Percentiles rank a stretch among this genome's conserved stretches.
These are phyloP conservation scores for Uropsilus gracilis DNA, from an alignment of 2,113 vertebrate genomes.

Conservation along the genomic window DNA sequence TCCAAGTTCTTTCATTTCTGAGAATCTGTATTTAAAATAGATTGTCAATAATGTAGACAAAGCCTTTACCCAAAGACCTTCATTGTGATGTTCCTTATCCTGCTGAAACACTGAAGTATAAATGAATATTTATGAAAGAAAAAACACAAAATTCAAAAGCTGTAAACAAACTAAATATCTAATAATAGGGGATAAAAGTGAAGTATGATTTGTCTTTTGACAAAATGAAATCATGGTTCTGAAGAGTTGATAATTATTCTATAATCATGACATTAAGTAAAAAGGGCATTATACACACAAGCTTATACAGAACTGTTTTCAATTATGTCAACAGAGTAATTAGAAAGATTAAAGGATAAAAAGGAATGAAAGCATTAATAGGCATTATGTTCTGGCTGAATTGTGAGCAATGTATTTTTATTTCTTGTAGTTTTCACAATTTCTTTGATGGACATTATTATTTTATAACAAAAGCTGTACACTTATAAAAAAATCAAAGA, in stretches of 20 bases:
- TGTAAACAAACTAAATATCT: constrained; percentile 19
- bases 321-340: constrained; percentile 21
- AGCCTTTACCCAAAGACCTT: background rate
- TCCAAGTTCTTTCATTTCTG: background rate
- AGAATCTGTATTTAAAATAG: background rate
- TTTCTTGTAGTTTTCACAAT: constrained; percentile 37
- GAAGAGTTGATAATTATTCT: constrained; percentile 29
- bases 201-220: background rate
- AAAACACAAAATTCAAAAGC: background rate
- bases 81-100: background rate
- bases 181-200: background rate
- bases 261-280: background rate
- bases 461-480: constrained; percentile 44
- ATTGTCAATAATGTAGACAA: background rate
- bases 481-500: constrained; percentile 2
- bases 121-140: constrained; percentile 7
- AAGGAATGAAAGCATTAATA: constrained; percentile 4
- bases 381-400: constrained; percentile 15
- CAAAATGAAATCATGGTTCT: constrained; percentile 4
- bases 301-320: constrained; percentile 6
- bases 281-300: constrained; percentile 1
- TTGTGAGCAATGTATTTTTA: constrained; percentile 48
- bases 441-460: constrained; percentile 43
- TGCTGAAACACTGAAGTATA: background rate
- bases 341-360: constrained; percentile 11